Percentiles rank a stretch among this genome's conserved stretches.
phyloP scores from a whole-genome alignment of 2,797 vertebrate species.

The Pelobates cultripes region DNA sequence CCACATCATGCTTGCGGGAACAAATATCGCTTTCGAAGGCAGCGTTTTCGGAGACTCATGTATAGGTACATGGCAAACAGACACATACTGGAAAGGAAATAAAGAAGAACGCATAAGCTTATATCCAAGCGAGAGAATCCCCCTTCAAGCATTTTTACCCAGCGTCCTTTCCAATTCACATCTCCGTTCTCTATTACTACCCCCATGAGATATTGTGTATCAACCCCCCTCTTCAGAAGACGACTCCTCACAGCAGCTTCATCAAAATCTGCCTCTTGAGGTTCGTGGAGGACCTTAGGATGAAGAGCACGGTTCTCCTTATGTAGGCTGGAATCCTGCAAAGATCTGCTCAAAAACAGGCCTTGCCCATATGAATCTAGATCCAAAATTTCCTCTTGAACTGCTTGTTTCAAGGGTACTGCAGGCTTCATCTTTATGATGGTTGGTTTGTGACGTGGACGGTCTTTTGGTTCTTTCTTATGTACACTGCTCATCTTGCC shows the following conservation, averaged over 20 bases:
- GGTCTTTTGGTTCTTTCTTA: conserved; percentile 30
- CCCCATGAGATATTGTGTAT: conserved; percentile 57
- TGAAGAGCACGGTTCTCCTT: conserved; percentile 7
- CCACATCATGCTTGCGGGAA: background rate
- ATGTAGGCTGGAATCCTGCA: conserved; percentile 56
- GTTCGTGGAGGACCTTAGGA: conserved; percentile 6
- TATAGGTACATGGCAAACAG: conserved; percentile 86
- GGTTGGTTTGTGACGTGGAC: conserved; percentile 61
- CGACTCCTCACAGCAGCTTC: conserved; percentile 49
- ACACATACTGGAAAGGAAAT: conserved; percentile 84
- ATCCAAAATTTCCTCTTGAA: conserved; percentile 81
- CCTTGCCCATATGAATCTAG: conserved; percentile 79
- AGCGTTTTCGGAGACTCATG: conserved; percentile 77
- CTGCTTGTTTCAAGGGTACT: conserved; percentile 52
- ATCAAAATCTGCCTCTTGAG: conserved; percentile 43
- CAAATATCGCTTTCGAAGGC: conserved; percentile 37
- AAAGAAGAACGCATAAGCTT: conserved; percentile 87
- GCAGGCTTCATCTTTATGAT: conserved; percentile 72
- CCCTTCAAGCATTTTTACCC: conserved; percentile 79
- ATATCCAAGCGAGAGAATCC: conserved; percentile 87
- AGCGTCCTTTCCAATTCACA: conserved; percentile 60
- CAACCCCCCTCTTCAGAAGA: conserved; percentile 67
- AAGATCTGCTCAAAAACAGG: conserved; percentile 77
- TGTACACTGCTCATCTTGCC: background rate
- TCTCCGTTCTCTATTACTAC: conserved; percentile 53